These are phyloP conservation scores for Sylvilagus floridanus DNA, from an alignment of 2,797 vertebrate genomes.

Conservation along the genomic window DNA sequence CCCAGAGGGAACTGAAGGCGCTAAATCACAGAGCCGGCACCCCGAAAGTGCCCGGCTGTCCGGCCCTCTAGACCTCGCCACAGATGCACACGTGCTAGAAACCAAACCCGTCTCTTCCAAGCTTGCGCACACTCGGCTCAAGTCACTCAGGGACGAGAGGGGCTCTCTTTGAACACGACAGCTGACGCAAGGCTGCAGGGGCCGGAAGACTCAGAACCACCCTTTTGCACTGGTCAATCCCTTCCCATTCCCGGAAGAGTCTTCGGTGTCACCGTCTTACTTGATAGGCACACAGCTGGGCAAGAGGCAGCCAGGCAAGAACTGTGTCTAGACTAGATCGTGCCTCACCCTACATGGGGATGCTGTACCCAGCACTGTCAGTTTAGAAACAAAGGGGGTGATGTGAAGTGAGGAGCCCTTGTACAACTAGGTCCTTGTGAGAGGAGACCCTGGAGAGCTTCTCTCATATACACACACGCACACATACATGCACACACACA, in stretches of 20 bases:
- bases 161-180: not conserved
- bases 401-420: not conserved
- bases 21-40: slow-evolving; percentile 33
- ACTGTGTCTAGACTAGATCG: not conserved
- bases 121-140: not conserved
- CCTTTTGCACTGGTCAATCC: not conserved
- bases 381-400: not conserved
- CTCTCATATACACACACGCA: too few relatives aligned
- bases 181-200: not conserved
- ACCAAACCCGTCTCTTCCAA: not conserved
- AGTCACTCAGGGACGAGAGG: not conserved
- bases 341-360: not conserved
- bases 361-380: not conserved
- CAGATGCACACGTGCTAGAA: not conserved
- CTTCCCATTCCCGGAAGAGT: not conserved
- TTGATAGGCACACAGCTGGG: not conserved
- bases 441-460: not conserved
- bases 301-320: not conserved
- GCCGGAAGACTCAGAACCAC: not conserved
- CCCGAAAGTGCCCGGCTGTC: not conserved
- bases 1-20: slow-evolving; percentile 55
- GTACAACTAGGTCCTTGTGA: not conserved
- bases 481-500: too few relatives aligned
- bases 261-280: not conserved
- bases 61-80: not conserved